phyloP scores from a whole-genome alignment of 2,888 invertebrate species.

The Aphidoletes aphidimyza region DNA sequence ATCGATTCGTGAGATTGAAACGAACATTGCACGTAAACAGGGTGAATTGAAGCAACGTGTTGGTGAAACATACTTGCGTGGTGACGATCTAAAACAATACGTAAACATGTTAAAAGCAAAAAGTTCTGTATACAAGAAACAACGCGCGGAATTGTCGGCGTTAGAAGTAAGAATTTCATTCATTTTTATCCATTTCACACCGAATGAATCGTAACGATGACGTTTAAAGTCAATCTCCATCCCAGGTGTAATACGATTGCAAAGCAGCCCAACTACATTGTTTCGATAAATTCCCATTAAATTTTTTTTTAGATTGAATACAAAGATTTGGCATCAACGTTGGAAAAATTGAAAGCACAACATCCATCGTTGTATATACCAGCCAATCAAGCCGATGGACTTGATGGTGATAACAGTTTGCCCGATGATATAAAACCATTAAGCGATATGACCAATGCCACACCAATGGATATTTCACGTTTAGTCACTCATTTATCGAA shows the following conservation, averaged over 20 bases:
- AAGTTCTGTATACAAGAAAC: constrained; percentile 83
- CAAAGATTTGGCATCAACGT: constrained; percentile 31
- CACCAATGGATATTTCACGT: constrained; percentile 53
- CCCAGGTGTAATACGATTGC: not conserved
- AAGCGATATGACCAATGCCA: constrained; percentile 25
- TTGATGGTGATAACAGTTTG: constrained; percentile 11
- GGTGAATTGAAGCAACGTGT: constrained; percentile 69
- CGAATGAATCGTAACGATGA: constrained; percentile 59
- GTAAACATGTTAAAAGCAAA: constrained; percentile 83
- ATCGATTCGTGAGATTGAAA: constrained; percentile 71
- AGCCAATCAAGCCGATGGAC: not conserved
- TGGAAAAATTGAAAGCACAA: constrained; percentile 47
- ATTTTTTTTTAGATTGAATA: constrained; percentile 36
- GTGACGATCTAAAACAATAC: constrained; percentile 87
- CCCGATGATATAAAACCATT: constrained; percentile 53
- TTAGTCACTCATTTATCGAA: constrained; percentile 43
- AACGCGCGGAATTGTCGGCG: constrained; percentile 79
- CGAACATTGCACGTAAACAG: constrained; percentile 71
- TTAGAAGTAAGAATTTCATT: constrained; percentile 68
- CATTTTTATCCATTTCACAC: no score
- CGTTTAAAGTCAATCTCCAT: no score
- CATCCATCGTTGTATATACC: constrained; percentile 51
- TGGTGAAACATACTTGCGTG: constrained; percentile 78
- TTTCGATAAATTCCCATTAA: not conserved
- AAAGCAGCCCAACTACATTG: not conserved